These are phyloP conservation scores for Agelastica alni DNA, from an alignment of 2,888 invertebrate genomes.

Conservation along the genomic window DNA sequence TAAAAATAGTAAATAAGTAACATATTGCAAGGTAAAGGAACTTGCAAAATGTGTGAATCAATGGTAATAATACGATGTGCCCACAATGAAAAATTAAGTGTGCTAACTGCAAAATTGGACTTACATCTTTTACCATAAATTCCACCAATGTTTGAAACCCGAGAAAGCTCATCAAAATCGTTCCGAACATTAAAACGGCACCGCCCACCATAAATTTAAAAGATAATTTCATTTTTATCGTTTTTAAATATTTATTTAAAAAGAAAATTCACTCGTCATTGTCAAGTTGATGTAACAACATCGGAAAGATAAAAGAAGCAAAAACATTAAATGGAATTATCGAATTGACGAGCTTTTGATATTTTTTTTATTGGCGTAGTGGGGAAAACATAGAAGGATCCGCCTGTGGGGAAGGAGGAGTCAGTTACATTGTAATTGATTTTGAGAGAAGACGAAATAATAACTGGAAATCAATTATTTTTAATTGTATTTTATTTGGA, in stretches of 20 bases:
- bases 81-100: too few species aligned
- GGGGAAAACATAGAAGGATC: slow-evolving; percentile 12
- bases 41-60: too few species aligned
- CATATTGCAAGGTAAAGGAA: too few species aligned
- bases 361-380: slow-evolving; percentile 13
- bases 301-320: slow-evolving; percentile 7
- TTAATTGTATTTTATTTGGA: too few species aligned
- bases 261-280: background rate
- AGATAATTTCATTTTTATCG: slow-evolving; percentile 50
- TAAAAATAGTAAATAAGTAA: too few species aligned
- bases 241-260: background rate
- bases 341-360: slow-evolving; percentile 14
- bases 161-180: slow-evolving; percentile 69
- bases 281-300: background rate
- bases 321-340: slow-evolving; percentile 13
- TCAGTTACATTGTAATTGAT: too few species aligned
- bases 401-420: too few species aligned
- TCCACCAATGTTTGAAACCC: slow-evolving; percentile 52
- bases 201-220: slow-evolving; percentile 62
- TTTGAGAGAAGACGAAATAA: too few species aligned
- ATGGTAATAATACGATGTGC: too few species aligned
- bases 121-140: slow-evolving; percentile 45
- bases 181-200: slow-evolving; percentile 61
- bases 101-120: too few species aligned
- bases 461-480: too few species aligned